Base-by-base conservation (phyloP, 1,140 invertebrate species). In the Calliphora vicina region DNA sequence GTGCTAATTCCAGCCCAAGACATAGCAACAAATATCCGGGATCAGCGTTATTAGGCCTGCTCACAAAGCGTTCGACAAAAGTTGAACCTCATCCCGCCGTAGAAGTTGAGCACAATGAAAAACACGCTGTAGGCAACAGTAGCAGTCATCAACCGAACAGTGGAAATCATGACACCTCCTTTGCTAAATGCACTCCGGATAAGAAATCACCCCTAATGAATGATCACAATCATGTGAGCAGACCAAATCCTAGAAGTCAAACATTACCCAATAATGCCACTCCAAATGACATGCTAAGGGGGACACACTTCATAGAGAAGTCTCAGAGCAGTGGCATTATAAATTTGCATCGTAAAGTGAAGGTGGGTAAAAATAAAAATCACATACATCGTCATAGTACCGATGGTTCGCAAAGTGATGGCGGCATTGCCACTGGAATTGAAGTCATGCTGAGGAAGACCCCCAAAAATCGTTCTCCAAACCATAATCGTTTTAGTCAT, bases 401-500 rank as follows among this genome's bases (percentile, higher is more conserved):
- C 88, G 43, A 73, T 84, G n/a, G 86, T 86, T 84, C 88, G 86
- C 87, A 88, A 57, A 90, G 88, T 82, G 85, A 84, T 10, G 82
- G 83, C 57, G 80, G 82, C 15, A 61, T 82, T n/a, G 78, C 45
- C 42, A 84, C 82, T 17, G 82, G 86, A 5, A 71, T 25, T n/a
- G 83, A 82, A 25, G 83, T 80, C 5, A 76, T 81, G 13, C 61
- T 80, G 6, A 87, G 87, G 13, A 89, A 89, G 29, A 86, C 87
- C 26, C 86, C 87, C 15, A 89, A 89, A 61, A 85, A 88, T 50
- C 88, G 88, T 9, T 89, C 88, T 5, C 87, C 87, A 0, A 90
- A 89, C 73, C 87, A 89, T 83, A 90, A 90, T 83, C 43, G 89
- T 9, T 89, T 90, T 12, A 90, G 89, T 72, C 89, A 90, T 85